These are phyloP conservation scores for Hipposideros larvatus DNA, from an alignment of 2,797 vertebrate genomes.

Conservation along the genomic window DNA sequence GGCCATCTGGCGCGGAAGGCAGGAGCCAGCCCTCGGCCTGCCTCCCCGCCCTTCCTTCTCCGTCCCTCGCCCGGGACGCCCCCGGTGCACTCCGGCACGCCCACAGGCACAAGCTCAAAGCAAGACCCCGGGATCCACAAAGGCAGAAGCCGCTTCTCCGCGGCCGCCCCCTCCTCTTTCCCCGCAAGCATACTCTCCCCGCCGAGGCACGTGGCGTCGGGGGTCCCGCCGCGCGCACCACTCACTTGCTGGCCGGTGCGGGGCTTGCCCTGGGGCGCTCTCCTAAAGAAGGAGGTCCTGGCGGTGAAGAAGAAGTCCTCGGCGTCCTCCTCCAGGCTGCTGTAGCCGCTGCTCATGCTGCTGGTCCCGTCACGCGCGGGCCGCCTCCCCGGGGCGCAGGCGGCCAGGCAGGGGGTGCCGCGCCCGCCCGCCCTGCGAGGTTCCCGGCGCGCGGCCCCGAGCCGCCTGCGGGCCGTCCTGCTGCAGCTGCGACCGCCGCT, in stretches of 20 bases:
- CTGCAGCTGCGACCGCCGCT: slow-evolving; percentile 78
- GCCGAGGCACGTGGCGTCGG: slow-evolving; percentile 43
- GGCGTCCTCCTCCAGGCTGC: slow-evolving; percentile 97
- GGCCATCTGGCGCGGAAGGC: slow-evolving; percentile 69
- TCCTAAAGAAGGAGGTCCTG: slow-evolving; percentile 97
- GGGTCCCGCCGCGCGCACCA: slow-evolving; percentile 5
- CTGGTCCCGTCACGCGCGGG: slow-evolving; percentile 91
- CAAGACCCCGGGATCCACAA: background rate
- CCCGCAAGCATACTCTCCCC: background rate
- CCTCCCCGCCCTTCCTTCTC: slow-evolving; percentile 42
- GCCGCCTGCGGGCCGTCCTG: slow-evolving; percentile 47
- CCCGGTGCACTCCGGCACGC: background rate
- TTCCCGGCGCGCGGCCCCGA: slow-evolving; percentile 74
- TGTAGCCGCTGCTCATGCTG: slow-evolving; percentile 99
- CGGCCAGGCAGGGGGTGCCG: slow-evolving; percentile 73
- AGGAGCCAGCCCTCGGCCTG: background rate
- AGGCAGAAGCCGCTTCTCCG: background rate
- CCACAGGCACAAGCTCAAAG: background rate
- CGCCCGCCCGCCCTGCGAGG: slow-evolving; percentile 54
- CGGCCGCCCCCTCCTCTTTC: background rate
- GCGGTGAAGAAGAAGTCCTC: slow-evolving; percentile 98
- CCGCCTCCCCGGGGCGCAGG: slow-evolving; percentile 60
- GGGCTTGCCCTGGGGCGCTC: slow-evolving; percentile 90
- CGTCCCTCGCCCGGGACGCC: background rate
- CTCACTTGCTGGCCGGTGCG: slow-evolving; percentile 86